Evolutionary conservation across 2,113 vertebrate species (phyloP).

Genomic region (Alligator sinensis): DNA sequence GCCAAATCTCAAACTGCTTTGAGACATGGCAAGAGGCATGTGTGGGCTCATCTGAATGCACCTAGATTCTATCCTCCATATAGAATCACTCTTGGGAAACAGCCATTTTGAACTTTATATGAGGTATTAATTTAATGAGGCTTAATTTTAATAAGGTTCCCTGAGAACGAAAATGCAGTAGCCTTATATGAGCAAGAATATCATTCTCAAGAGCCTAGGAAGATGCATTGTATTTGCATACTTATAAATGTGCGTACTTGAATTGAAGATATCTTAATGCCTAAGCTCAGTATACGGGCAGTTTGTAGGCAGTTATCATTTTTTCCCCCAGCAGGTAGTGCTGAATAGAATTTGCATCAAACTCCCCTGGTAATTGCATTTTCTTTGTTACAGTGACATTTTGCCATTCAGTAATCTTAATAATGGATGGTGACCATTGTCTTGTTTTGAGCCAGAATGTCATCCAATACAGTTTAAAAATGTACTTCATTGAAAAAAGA

Average conservation of each 20-base stretch:
- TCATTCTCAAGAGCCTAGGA: neutral
- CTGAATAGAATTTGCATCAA: neutral
- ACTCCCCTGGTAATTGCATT: neutral
- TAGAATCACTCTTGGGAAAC: neutral
- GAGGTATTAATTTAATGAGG: neutral
- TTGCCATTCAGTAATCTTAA: neutral
- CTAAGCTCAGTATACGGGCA: neutral
- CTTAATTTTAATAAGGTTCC: neutral
- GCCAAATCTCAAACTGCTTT: no score
- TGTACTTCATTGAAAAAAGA: neutral
- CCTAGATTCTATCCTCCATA: neutral
- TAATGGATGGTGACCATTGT: neutral
- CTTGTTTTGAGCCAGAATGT: slow-evolving; percentile 4
- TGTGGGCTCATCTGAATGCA: no score
- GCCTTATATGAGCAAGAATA: neutral
- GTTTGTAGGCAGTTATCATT: rapidly evolving
- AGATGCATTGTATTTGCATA: neutral
- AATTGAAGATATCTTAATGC: neutral
- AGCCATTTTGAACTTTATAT: neutral
- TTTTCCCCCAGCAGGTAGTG: neutral
- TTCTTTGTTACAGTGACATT: neutral
- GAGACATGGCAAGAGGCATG: no score
- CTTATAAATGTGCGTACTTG: neutral
- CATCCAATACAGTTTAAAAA: neutral
- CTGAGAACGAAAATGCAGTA: neutral